Conservation (phyloP, 2,797 vertebrate species). For the Catostomus latipinnis region DNA sequence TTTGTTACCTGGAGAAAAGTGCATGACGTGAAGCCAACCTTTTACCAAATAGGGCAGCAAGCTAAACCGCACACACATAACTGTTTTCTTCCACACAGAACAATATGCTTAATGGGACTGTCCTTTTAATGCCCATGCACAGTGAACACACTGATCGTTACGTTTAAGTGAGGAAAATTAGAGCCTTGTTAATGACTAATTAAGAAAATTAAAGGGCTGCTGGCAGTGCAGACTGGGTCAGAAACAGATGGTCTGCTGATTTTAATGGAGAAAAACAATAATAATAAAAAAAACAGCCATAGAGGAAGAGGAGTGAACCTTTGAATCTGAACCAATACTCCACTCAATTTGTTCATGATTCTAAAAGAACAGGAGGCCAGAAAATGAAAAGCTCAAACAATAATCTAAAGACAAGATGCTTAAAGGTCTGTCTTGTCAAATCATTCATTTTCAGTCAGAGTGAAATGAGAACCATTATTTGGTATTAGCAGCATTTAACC, state of each 20-base stretch:
- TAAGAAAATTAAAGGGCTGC: slow-evolving; percentile 27
- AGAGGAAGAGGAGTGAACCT: not conserved
- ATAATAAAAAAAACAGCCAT: not conserved
- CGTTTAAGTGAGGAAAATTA: slow-evolving; percentile 40
- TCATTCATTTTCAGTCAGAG: not conserved
- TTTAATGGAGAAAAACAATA: slow-evolving; percentile 11
- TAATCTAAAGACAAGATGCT: not conserved
- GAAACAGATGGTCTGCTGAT: not conserved
- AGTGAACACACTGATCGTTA: slow-evolving; percentile 36
- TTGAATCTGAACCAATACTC: not conserved
- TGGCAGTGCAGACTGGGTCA: slow-evolving; percentile 17
- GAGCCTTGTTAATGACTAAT: slow-evolving; percentile 40
- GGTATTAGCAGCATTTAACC: not conserved
- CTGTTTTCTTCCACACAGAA: slow-evolving; percentile 18
- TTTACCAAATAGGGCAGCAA: not conserved
- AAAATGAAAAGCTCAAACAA: not conserved
- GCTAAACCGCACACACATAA: slow-evolving; percentile 31
- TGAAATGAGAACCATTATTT: slow-evolving; percentile 1
- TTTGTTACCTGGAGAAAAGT: not conserved
- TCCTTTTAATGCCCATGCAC: slow-evolving; percentile 15
- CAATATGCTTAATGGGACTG: slow-evolving; percentile 22
- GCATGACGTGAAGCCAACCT: slow-evolving; percentile 15
- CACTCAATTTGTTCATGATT: not conserved
- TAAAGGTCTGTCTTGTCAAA: not conserved
- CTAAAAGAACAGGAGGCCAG: not conserved